Evolutionary conservation across 2,888 invertebrate genomes (phyloP).

Genomic region (Sarcophaga carnaria): DNA sequence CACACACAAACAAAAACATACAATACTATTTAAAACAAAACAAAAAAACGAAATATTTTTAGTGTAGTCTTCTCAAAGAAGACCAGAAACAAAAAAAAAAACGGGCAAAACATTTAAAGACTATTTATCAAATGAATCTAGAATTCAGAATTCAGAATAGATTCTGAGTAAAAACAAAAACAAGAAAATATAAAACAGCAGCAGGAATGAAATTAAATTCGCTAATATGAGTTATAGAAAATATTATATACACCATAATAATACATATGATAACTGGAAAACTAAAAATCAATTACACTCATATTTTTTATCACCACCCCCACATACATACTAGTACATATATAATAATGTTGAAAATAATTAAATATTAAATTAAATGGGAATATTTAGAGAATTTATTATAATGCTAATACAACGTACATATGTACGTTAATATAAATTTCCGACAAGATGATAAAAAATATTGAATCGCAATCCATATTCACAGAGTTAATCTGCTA

Average conservation of each 20-base stretch:
- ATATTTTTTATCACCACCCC: conserved; percentile 39
- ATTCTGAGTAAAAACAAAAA: neutral
- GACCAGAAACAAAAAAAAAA: conserved; percentile 5
- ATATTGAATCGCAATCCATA: too few species aligned
- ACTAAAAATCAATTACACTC: conserved; percentile 55
- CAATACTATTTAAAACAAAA: conserved; percentile 29
- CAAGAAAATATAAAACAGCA: neutral
- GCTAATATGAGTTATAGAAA: neutral
- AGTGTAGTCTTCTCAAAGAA: conserved; percentile 48
- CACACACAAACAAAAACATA: neutral
- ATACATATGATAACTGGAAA: conserved; percentile 38
- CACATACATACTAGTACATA: neutral
- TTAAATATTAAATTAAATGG: neutral
- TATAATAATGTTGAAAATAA: conserved; percentile 14
- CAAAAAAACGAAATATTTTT: conserved; percentile 31
- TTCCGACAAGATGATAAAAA: too few species aligned
- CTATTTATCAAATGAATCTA: too few species aligned
- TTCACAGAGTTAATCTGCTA: neutral
- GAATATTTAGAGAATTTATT: neutral
- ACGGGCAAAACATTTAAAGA: conserved; percentile 6
- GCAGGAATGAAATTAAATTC: neutral
- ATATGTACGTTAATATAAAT: neutral
- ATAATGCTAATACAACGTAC: neutral
- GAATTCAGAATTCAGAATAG: neutral
- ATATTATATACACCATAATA: conserved; percentile 6